Evolutionary conservation across 2,888 invertebrate species (phyloP), one percentile per base, ranked within the genome.

Genomic region (Margaritifera margaritifera): DNA sequence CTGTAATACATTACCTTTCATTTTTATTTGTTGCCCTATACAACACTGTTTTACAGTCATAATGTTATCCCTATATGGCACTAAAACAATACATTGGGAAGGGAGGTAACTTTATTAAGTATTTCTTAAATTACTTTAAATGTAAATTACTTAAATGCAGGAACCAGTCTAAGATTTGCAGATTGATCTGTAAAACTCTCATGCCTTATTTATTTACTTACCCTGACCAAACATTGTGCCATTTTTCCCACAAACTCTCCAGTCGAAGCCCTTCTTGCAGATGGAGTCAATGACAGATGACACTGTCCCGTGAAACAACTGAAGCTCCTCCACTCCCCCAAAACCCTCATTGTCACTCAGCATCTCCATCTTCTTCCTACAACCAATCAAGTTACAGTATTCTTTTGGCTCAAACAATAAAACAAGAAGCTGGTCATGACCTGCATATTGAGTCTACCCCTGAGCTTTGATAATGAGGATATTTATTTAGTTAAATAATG

Each of bases 331-430:
- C 11, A 86, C 83, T 66, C 75, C 71, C n/a, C 71, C 70, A 56
- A 74, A 74, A 0, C 83, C 83, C 6, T 81, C 82, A 71, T 84
- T 83, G 54, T 86, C 84, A 51, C 79, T 80, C 6, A 82, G 68
- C 84, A 86, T 86, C 71, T 86, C 82, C 4, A 78, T 73, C 25
- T 75, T 78, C 69, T 85, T 84, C 27, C 86, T 86, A 73, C 25
- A 77, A 75, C 15, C 62, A 62, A 61, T 55, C 59, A 61, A n/a
- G 24, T 27, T 22, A 24, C 19, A 57, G 18, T 57, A 27, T 25
- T 25, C 24, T 18, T 24, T 5, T 25, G 27, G 18, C n/a, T 20
- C 6, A 55, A 15, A 56, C 25, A 57, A n/a, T 57, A n/a, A 42
- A 15, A 42, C 42, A 42, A 42, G 42, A 42, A 42, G 42, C 11